Conservation (phyloP, 2,888 invertebrate genomes). For the Sminthurinus aureus region DNA sequence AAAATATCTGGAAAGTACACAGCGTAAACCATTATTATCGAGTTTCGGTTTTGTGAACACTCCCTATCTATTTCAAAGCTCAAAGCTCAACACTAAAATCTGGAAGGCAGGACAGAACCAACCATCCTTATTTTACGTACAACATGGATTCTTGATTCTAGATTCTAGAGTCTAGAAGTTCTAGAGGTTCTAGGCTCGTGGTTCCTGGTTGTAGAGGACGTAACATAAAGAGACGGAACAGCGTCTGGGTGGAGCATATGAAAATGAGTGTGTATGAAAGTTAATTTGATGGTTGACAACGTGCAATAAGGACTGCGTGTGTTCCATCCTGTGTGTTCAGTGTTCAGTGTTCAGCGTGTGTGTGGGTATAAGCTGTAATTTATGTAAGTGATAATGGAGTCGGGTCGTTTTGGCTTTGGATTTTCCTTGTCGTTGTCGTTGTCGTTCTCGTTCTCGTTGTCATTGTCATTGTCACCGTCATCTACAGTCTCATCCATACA, state of each 20-base stretch:
- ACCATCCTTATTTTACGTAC: no score
- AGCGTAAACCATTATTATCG: no score
- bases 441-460: not conserved
- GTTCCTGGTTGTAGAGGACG: no score
- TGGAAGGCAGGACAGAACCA: no score
- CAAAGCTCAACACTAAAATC: no score
- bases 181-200: no score
- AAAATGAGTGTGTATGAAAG: constrained; percentile 12
- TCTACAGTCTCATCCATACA: not conserved
- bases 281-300: constrained; percentile 19
- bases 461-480: not conserved
- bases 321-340: not conserved
- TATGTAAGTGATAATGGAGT: constrained; percentile 16
- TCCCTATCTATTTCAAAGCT: no score
- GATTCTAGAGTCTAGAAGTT: no score
- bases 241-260: not conserved
- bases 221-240: not conserved
- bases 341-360: not conserved
- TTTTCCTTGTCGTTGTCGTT: not conserved
- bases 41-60: no score
- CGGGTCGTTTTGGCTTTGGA: not conserved
- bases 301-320: not conserved
- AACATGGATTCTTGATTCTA: no score
- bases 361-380: constrained; percentile 1
- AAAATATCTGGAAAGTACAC: no score